Evolutionary conservation across 2,888 invertebrate genomes (phyloP).

Genomic region (Drosophila phalerata): DNA sequence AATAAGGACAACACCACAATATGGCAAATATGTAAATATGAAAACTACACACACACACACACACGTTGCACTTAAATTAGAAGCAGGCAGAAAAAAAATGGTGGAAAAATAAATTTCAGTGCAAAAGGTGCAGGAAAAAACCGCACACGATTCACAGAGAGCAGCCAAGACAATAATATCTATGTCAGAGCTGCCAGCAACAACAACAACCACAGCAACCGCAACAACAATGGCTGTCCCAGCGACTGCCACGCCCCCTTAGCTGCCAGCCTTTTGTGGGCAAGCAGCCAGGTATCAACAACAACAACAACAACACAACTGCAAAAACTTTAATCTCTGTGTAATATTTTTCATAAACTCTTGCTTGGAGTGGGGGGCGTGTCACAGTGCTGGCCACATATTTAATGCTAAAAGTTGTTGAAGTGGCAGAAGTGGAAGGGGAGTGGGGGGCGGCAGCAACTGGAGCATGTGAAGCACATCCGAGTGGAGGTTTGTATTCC

Average conservation of each 20-base stretch:
- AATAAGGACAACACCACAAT: constrained; percentile 50
- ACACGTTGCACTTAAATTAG: constrained; percentile 58
- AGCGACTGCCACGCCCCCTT: constrained; percentile 15
- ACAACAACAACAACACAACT: constrained; percentile 25
- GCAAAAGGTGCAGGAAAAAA: constrained; percentile 51
- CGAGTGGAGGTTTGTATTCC: constrained; percentile 55
- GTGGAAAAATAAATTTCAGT: constrained; percentile 49
- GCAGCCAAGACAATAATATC: constrained; percentile 75
- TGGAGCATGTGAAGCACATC: constrained; percentile 79
- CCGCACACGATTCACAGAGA: constrained; percentile 61
- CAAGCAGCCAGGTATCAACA: constrained; percentile 59
- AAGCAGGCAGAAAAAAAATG: constrained; percentile 46
- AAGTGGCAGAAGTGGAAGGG: constrained; percentile 38
- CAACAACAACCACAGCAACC: constrained; percentile 32
- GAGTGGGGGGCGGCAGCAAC: constrained; percentile 39
- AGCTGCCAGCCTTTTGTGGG: constrained; percentile 37
- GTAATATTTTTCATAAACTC: constrained; percentile 78
- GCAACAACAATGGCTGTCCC: constrained; percentile 41
- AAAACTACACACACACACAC: constrained; percentile 30
- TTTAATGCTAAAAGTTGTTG: constrained; percentile 75
- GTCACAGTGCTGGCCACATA: constrained; percentile 63
- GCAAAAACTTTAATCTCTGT: constrained; percentile 75
- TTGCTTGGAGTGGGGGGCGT: constrained; percentile 13
- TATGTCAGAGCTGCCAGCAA: constrained; percentile 65
- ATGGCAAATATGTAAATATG: constrained; percentile 63